These are phyloP conservation scores for Catocala sponsa DNA, from an alignment of 2,888 invertebrate species.

Conservation along the genomic window DNA sequence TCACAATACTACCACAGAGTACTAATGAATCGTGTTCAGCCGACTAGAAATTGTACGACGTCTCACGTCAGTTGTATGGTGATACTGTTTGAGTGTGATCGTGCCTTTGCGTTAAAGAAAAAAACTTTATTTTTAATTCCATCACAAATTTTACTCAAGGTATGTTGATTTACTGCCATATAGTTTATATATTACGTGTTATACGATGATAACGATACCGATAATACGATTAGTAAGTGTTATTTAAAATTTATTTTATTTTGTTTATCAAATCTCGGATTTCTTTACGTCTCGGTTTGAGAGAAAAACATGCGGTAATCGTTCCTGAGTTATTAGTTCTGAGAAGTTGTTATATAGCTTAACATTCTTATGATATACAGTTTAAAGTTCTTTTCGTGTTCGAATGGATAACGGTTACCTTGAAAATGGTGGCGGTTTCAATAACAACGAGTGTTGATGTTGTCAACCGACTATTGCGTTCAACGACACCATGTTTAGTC, in stretches of 20 bases:
- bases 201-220: too few relatives aligned
- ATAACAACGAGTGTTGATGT: slow-evolving; percentile 1
- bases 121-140: slow-evolving; percentile 19
- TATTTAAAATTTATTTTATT: not conserved
- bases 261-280: not conserved
- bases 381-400: too few relatives aligned
- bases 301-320: too few relatives aligned
- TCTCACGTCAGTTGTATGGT: slow-evolving; percentile 34
- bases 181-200: too few relatives aligned
- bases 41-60: slow-evolving; percentile 20
- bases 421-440: not conserved
- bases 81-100: slow-evolving; percentile 38
- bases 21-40: slow-evolving; percentile 44
- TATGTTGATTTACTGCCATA: slow-evolving; percentile 17
- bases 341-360: not conserved
- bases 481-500: not conserved
- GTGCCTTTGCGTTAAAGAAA: slow-evolving; percentile 31
- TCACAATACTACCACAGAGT: slow-evolving; percentile 36
- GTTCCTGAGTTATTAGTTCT: not conserved
- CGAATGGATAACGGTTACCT: not conserved
- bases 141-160: slow-evolving; percentile 20
- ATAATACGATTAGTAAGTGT: too few relatives aligned
- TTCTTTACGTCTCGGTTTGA: too few relatives aligned
- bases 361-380: not conserved
- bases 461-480: not conserved